Base-by-base conservation (phyloP, 2,888 invertebrate species). In the Lasioglossum malachurum region DNA sequence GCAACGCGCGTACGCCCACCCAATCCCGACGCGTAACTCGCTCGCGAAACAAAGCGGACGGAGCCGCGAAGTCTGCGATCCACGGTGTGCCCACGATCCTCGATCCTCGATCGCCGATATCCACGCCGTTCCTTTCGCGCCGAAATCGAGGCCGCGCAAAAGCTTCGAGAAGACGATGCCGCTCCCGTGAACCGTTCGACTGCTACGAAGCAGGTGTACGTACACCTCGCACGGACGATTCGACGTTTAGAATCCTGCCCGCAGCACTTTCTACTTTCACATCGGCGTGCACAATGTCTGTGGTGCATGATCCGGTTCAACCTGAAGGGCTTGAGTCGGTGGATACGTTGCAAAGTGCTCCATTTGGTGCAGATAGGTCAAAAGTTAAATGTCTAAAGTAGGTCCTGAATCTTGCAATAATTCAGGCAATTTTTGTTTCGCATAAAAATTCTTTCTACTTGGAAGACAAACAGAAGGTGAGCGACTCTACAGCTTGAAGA, bases 201-300 rank as follows among this genome's bases (percentile, higher is more conserved):
- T 35, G 31, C 31, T 64, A 41, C 44, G 64, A 67, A 82, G 82
- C 89, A 89, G 88, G 90, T 91, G 91, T 87, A 35, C 90, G 90
- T 87, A 82, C 71, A 38, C 46, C 60, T 23, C 35, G 75, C 74
- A n/a, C 53, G 23, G 53, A 76, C 73, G 82, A 80, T 88, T 83
- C 84, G 38, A 38, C 67, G 76, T 44, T 82, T 78, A 53, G 71
- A 80, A 49, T 73, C 23, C 46, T 41, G 12, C 38, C 31, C 31
- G 71, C 44, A 60, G 76, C 77, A 81, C 90, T 90, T 90, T 90
- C 90, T 90, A 90, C 90, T 90, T 90, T 90, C 90, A 87, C 89
- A 78, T 74, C 67, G 67, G 8, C 35, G 67, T 19, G 67, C 35
- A 67, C 67, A 23, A 67, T 31, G 31, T 35, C 67, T 19, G 31